Percentiles rank a stretch among this genome's conserved stretches.
These are phyloP conservation scores for Chymomyza procnemis DNA, from an alignment of 2,888 invertebrate genomes.

Conservation along the genomic window DNA sequence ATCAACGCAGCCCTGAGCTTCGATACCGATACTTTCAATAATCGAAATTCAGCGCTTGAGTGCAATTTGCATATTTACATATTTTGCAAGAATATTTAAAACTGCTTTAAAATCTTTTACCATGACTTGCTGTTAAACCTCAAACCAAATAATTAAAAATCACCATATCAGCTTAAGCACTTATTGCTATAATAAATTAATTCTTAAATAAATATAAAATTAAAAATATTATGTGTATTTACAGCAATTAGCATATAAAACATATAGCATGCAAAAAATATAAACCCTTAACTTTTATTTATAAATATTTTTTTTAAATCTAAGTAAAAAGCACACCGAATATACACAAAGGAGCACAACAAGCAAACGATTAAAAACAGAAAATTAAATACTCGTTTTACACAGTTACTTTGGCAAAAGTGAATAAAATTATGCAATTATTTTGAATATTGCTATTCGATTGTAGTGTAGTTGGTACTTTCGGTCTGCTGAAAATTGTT, in stretches of 20 bases:
- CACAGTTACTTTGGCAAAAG: constrained; percentile 21
- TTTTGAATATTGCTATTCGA: not conserved
- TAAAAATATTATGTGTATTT: constrained; percentile 54
- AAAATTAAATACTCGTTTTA: constrained; percentile 13
- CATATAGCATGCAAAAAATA: constrained; percentile 10
- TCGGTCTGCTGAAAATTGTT: constrained; percentile 4
- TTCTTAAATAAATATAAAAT: constrained; percentile 31
- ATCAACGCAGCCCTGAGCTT: no score
- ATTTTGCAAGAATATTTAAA: not conserved
- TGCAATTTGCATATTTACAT: not conserved
- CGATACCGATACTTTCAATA: no score
- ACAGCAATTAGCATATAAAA: constrained; percentile 53
- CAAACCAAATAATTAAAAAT: constrained; percentile 35
- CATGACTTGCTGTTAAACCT: constrained; percentile 63
- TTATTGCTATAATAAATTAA: constrained; percentile 26
- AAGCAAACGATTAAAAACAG: constrained; percentile 14
- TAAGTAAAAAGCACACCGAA: constrained; percentile 47
- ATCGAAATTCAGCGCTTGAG: no score
- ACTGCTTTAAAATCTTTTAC: constrained; percentile 8
- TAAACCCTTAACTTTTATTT: not conserved
- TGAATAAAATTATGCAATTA: constrained; percentile 8
- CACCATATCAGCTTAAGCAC: constrained; percentile 11
- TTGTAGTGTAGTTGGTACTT: not conserved
- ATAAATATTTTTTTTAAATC: not conserved
- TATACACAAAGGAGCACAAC: constrained; percentile 23